These are phyloP conservation scores for Crocidura indochinensis DNA, from an alignment of 2,797 vertebrate genomes.

Conservation along the genomic window DNA sequence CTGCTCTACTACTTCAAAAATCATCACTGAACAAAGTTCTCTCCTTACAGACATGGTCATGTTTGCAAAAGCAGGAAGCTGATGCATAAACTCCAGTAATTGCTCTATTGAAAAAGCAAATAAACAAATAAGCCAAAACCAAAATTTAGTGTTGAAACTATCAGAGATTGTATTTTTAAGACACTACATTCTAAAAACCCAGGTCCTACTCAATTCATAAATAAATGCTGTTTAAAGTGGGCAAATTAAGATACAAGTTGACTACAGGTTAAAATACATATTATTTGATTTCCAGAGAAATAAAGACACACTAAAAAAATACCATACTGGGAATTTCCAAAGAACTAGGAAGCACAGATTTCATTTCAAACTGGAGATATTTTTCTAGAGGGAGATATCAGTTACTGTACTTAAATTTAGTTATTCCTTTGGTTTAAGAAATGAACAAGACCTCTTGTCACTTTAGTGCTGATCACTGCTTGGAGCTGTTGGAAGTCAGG, in stretches of 20 bases:
- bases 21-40: slow-evolving; percentile 94
- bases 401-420: background rate
- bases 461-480: too few relatives aligned
- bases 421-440: background rate
- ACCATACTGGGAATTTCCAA: slow-evolving; percentile 8
- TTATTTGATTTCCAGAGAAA: slow-evolving; percentile 26
- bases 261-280: background rate
- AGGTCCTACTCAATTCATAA: slow-evolving; percentile 9
- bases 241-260: slow-evolving; percentile 1
- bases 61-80: slow-evolving; percentile 95
- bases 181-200: slow-evolving; percentile 37
- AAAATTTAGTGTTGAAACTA: slow-evolving; percentile 59
- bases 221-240: background rate
- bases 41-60: slow-evolving; percentile 96
- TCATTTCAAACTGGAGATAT: background rate
- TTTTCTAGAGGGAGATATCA: background rate
- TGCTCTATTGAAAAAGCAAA: slow-evolving; percentile 90
- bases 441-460: slow-evolving; percentile 7
- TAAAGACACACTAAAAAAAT: background rate
- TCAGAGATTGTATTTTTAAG: slow-evolving; percentile 43
- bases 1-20: slow-evolving; percentile 94
- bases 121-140: background rate
- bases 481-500: too few relatives aligned
- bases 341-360: background rate
- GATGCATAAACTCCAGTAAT: slow-evolving; percentile 95